Conservation (phyloP, 2,888 invertebrate species). For the Lithophane socia region DNA sequence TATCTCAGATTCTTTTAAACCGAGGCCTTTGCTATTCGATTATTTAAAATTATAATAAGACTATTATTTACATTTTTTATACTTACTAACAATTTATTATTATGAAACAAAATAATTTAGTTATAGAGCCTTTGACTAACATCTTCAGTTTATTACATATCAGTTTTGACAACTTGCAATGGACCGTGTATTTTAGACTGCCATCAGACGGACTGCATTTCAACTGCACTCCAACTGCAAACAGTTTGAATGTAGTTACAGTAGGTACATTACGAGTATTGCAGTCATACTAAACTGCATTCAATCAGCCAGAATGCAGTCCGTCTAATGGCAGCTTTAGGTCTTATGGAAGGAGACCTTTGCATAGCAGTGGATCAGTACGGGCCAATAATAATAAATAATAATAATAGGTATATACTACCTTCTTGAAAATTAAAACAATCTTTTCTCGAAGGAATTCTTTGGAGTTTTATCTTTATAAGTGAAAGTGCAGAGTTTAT, state of each 20-base stretch:
- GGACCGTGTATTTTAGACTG: too few species aligned
- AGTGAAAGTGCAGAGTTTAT: conserved; percentile 33
- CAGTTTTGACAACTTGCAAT: background rate
- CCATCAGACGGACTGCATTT: too few species aligned
- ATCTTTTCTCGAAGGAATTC: background rate
- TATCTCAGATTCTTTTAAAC: conserved; percentile 47
- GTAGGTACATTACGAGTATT: too few species aligned
- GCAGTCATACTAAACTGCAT: too few species aligned
- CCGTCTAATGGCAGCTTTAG: too few species aligned
- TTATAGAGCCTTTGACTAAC: background rate
- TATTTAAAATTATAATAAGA: conserved; percentile 28
- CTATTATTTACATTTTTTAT: conserved; percentile 46
- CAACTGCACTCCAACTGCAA: too few species aligned
- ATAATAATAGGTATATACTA: background rate
- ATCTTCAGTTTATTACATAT: too few species aligned
- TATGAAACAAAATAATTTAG: conserved; percentile 8
- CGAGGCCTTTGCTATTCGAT: conserved; percentile 64
- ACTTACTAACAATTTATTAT: background rate
- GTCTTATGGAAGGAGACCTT: background rate
- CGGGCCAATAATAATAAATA: background rate
- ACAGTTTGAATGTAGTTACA: too few species aligned
- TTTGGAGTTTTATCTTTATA: conserved; percentile 17
- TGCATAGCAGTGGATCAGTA: too few species aligned
- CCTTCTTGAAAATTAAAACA: background rate
- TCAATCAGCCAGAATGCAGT: too few species aligned